Base-by-base conservation (phyloP, 2,888 invertebrate species). In the Tholera decimalis region DNA sequence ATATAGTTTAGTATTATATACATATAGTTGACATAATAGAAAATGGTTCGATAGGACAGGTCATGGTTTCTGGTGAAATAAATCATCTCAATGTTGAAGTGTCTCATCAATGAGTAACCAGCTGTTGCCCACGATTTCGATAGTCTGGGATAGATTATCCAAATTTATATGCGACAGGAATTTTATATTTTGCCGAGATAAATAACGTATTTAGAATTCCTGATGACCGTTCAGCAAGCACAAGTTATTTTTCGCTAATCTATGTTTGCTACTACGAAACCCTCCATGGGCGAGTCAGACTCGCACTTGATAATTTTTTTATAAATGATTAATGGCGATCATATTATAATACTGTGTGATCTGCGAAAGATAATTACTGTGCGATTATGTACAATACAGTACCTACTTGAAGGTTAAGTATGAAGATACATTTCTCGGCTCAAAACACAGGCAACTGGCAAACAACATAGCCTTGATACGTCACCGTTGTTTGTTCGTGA, bases 401-500 rank as follows among this genome's bases (percentile, higher is more conserved):
- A 50, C 20, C 4, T 50, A 33, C 35, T 43, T 37, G 54, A 54
- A 74, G 67, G 74, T 49, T 41, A 53, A 6, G n/a, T 18, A 56
- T 41, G 47, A 58, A 37, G 30, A 76, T 49, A 56, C 6, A 44
- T 41, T 55, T 47, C 30, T 35, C 55, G 44, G 47, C 44, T 73
- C 50, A 73, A 72, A 77, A 72, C 68, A 80, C 73, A 72, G 59
- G 76, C 67, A 80, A 74, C 66, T 63, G 35, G 53, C 56, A 47
- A 62, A 66, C 65, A 64, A 50, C 63, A 58, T 65, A 81, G 68
- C 72, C 74, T 74, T 58, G 58, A 49, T 26, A 73, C 74, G 73
- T 77, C 77, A 73, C 58, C 44, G 55, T 46, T 72, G 64, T 79
- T 80, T 82, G 71, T 58, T 75, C 73, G 63, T 69, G 67, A 74